Base-by-base conservation (phyloP, 2,888 invertebrate genomes). In the Lasioglossum oenotherae region DNA sequence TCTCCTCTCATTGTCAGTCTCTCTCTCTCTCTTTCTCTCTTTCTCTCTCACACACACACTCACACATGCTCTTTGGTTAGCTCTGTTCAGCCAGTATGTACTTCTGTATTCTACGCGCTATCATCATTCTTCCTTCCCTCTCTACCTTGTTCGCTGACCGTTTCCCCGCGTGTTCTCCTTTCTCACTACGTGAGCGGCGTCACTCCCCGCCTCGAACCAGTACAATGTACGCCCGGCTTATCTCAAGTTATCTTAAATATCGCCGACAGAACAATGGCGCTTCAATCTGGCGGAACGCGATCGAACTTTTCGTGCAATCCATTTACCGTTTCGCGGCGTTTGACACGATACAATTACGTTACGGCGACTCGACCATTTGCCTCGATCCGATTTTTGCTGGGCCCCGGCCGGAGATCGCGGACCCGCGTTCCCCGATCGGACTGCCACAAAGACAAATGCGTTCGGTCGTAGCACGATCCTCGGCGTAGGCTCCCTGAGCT, bases 201-300 rank as follows among this genome's bases (percentile, higher is more conserved):
- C 77, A 41, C 60, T 77, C 41, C 49, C 27, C 41, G 57, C n/a
- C 31, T 31, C 49, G 67, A 64, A 77, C 41, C 64, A 53, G 78
- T 49, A 23, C 81, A 14, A 31, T 23, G 77, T 80, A 74, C 69
- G 57, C 31, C 27, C 60, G 46, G 69, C 75, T 86, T 84, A 83
- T 81, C 86, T 64, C 78, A 73, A 35, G 46, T 86, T 86, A 86
- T 86, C 86, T 86, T 81, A 77, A 86, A 86, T 86, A 86, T 81
- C 81, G 72, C 79, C 53, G 83, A 84, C 87, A 86, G 84, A 81
- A 86, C 87, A 86, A 86, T 86, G 80, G 81, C 81, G 31, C 81
- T 87, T 86, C 84, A 87, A 84, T 84, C 83, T 8, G 87, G 31
- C 71, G 86, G 73, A 82, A 82, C 77, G 64, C 77, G 74, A 80